These are phyloP conservation scores for Thamnophis sirtalis DNA, from an alignment of 2,113 vertebrate genomes.

Conservation along the genomic window DNA sequence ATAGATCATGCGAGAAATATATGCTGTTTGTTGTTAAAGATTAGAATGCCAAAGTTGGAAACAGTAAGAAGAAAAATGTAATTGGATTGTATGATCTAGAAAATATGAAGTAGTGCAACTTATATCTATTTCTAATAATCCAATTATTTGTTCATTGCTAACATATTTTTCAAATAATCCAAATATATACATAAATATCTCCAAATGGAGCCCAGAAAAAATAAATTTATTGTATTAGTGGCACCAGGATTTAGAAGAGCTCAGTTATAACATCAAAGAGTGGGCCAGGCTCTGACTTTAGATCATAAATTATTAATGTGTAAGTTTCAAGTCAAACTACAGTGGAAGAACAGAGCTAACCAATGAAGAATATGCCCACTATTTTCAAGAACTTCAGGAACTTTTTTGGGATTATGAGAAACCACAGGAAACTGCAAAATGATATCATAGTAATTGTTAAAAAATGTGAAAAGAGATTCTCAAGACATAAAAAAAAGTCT, in stretches of 20 bases:
- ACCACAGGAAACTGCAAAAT: neutral
- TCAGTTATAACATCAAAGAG: neutral
- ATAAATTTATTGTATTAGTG: neutral
- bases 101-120: neutral
- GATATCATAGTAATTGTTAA: neutral
- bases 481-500: neutral
- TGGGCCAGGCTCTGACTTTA: neutral
- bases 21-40: neutral
- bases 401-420: neutral
- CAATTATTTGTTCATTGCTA: neutral
- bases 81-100: neutral
- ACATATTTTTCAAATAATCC: neutral
- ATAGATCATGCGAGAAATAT: neutral
- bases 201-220: neutral
- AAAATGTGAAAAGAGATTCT: neutral
- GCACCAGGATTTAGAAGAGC: neutral
- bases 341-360: neutral
- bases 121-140: neutral
- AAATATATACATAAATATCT: neutral
- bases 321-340: neutral
- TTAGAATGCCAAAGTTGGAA: neutral
- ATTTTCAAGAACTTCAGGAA: neutral
- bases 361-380: neutral
- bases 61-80: neutral
- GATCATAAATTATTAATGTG: neutral